phyloP scores from a whole-genome alignment of 92 coral and sea anemone genomes.

The Virgularia gustaviana region DNA sequence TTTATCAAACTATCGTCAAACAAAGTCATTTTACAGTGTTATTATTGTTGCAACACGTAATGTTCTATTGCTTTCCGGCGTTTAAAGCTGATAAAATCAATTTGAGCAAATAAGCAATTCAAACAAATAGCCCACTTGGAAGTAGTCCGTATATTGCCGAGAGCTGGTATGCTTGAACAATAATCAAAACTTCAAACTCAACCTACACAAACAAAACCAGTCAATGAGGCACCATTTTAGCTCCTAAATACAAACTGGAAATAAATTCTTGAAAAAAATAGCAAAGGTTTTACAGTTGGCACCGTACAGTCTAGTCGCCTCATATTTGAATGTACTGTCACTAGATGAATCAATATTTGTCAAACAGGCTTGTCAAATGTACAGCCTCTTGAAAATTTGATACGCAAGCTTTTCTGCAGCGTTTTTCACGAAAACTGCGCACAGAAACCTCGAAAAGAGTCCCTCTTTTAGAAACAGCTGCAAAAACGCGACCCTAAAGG shows the following conservation, averaged over 20 bases:
- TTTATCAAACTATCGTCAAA: no score
- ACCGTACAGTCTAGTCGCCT: conserved; percentile 16
- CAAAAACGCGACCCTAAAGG: background rate
- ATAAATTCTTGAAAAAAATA: background rate
- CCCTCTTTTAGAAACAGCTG: background rate
- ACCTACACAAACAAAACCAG: background rate
- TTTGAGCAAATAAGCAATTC: conserved; percentile 10
- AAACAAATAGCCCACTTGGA: conserved; percentile 16
- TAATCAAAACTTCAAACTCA: conserved; percentile 17
- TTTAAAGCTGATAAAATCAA: conserved; percentile 11
- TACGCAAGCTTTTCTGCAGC: no score
- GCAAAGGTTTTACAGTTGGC: conserved; percentile 4
- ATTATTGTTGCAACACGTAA: background rate
- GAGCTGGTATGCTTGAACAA: no score
- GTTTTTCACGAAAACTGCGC: no score
- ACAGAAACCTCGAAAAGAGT: no score
- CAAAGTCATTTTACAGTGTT: no score
- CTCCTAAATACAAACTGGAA: background rate
- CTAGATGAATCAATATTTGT: conserved; percentile 29
- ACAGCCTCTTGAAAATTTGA: no score
- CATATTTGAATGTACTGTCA: conserved; percentile 14
- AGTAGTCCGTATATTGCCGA: background rate
- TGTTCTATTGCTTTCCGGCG: background rate
- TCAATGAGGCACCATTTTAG: background rate
- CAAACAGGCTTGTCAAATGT: no score